phyloP scores from a whole-genome alignment of 2,888 invertebrate species.

The Polylopha cassiicola region DNA sequence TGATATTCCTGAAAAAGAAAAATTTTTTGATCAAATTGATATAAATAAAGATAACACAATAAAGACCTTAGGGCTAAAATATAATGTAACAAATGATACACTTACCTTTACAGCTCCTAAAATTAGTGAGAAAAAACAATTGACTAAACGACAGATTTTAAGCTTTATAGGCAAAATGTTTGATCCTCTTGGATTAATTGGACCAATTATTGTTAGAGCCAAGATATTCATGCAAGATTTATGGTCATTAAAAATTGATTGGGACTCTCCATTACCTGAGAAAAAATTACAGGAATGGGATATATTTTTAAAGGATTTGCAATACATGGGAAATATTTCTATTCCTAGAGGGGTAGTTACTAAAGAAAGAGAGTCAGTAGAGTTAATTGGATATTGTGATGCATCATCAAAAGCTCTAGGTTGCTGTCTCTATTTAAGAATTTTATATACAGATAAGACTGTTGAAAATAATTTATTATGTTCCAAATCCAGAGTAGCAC shows the following conservation, averaged over 20 bases:
- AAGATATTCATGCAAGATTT: slow-evolving; percentile 24
- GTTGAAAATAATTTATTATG: slow-evolving; percentile 14
- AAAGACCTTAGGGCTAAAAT: slow-evolving; percentile 20
- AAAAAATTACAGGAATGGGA: slow-evolving; percentile 10
- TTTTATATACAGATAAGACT: slow-evolving; percentile 7
- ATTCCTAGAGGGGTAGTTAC: not conserved
- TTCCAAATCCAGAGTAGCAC: slow-evolving; percentile 20
- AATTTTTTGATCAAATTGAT: slow-evolving; percentile 14
- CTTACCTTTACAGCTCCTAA: slow-evolving; percentile 10
- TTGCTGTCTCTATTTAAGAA: slow-evolving; percentile 23
- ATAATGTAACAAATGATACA: slow-evolving; percentile 9
- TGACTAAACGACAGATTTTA: slow-evolving; percentile 23
- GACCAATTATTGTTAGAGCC: slow-evolving; percentile 22
- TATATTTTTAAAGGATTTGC: slow-evolving; percentile 3
- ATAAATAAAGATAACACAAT: slow-evolving; percentile 15
- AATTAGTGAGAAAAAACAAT: not conserved
- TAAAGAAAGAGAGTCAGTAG: not conserved
- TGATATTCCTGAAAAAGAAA: slow-evolving; percentile 12
- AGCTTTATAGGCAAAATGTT: slow-evolving; percentile 25
- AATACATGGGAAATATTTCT: not conserved
- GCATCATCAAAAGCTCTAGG: slow-evolving; percentile 22
- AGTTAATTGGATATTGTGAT: slow-evolving; percentile 23
- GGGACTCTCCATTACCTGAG: slow-evolving; percentile 16
- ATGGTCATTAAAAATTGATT: slow-evolving; percentile 16
- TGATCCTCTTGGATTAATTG: slow-evolving; percentile 25